phyloP scores from a whole-genome alignment of 2,113 vertebrate genomes.

The Lophochroa leadbeateri region DNA sequence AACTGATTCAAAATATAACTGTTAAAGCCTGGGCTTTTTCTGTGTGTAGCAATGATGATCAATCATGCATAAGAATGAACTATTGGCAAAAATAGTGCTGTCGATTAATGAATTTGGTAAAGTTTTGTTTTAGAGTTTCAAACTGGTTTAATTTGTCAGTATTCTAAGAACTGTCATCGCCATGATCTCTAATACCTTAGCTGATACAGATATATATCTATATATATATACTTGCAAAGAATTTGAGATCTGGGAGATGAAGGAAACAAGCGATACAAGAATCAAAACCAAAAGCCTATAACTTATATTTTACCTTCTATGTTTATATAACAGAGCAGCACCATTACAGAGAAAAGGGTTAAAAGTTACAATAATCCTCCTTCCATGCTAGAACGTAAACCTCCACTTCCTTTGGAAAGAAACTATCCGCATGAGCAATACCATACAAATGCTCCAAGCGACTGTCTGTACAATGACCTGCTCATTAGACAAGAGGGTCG shows the following conservation, averaged over 20 bases:
- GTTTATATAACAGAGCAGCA: background rate
- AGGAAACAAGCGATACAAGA: background rate
- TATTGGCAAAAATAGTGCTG: background rate
- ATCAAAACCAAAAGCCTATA: background rate
- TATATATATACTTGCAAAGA: background rate
- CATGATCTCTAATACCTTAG: background rate
- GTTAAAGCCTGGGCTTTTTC: background rate
- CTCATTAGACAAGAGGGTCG: background rate
- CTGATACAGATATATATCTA: background rate
- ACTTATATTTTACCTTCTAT: background rate
- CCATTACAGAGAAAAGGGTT: background rate
- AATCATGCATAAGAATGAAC: background rate
- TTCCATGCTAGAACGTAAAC: background rate
- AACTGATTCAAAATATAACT: background rate
- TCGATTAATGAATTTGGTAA: background rate
- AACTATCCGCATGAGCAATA: background rate
- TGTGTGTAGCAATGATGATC: background rate
- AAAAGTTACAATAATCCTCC: background rate
- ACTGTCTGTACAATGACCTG: background rate
- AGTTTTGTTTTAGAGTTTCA: background rate
- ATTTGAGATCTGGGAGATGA: background rate
- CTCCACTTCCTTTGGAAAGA: background rate
- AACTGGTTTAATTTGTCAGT: background rate
- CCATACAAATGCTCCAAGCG: background rate
- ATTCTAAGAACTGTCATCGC: background rate